Percentiles rank a stretch among this genome's conserved stretches.
phyloP scores from a whole-genome alignment of 2,113 vertebrate species.

The Mohoua ochrocephala region DNA sequence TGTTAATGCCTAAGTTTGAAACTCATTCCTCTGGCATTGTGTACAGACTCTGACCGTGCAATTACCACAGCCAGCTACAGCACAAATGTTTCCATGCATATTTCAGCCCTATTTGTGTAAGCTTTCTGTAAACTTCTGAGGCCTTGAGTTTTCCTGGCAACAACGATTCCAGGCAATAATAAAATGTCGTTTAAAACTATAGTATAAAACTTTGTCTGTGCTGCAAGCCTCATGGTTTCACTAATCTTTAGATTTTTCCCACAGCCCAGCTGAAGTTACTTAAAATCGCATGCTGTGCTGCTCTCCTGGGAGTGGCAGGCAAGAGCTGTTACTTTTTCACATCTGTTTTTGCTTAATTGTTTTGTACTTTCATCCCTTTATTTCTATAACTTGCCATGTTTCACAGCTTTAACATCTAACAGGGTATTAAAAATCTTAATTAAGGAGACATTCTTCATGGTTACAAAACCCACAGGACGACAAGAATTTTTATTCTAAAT shows the following conservation, averaged over 20 bases:
- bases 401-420: constrained; percentile 28
- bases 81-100: constrained; percentile 40
- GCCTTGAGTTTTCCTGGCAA: constrained; percentile 17
- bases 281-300: not conserved
- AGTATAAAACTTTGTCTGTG: not conserved
- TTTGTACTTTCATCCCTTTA: constrained; percentile 45
- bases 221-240: constrained; percentile 6
- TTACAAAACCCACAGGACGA: not conserved
- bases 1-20: not conserved
- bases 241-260: constrained; percentile 30
- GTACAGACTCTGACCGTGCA: not conserved
- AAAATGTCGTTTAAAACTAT: constrained; percentile 5
- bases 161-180: not conserved
- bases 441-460: not conserved
- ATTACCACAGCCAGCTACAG: constrained; percentile 9
- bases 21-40: constrained; percentile 1
- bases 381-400: constrained; percentile 41
- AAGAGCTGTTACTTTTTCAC: constrained; percentile 27
- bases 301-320: constrained; percentile 32
- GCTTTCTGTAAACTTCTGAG: constrained; percentile 23
- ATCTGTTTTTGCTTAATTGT: constrained; percentile 60
- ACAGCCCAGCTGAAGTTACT: constrained; percentile 38
- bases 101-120: constrained; percentile 48
- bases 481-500: constrained; percentile 19
- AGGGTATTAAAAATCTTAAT: not conserved